phyloP scores from a whole-genome alignment of 2,113 vertebrate species.

The Puma concolor region DNA sequence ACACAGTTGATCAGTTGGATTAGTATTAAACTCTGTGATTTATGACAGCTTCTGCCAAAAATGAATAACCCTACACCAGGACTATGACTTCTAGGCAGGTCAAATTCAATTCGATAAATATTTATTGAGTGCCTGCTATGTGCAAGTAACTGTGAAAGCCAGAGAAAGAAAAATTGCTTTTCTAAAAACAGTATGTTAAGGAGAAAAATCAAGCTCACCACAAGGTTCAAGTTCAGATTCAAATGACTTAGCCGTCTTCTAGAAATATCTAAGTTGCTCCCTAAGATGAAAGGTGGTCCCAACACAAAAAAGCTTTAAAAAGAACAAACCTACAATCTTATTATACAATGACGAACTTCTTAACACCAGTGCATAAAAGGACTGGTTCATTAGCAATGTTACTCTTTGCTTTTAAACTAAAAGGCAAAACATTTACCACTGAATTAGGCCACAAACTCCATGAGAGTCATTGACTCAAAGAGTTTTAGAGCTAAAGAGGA shows the following conservation, averaged over 20 bases:
- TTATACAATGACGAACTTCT: neutral
- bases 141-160: slow-evolving; percentile 34
- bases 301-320: neutral
- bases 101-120: slow-evolving; percentile 74
- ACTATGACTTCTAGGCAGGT: slow-evolving; percentile 43
- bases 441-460: slow-evolving; percentile 36
- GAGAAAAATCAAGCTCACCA: slow-evolving; percentile 43
- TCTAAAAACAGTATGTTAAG: slow-evolving; percentile 49
- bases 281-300: slow-evolving; percentile 11
- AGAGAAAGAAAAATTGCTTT: slow-evolving; percentile 44
- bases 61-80: slow-evolving; percentile 13
- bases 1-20: neutral
- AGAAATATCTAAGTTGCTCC: neutral
- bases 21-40: slow-evolving; percentile 49
- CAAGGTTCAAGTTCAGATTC: slow-evolving; percentile 57
- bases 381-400: neutral
- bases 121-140: slow-evolving; percentile 61
- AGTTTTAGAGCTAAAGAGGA: slow-evolving; percentile 3
- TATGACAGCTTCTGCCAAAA: neutral
- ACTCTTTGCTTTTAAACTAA: neutral
- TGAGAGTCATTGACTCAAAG: neutral
- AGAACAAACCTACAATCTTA: neutral
- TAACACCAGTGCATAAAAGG: neutral
- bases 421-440: slow-evolving; percentile 1
- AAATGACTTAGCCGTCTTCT: neutral